Evolutionary conservation across 2,113 vertebrate species (phyloP), one percentile per base, ranked within the genome.

Genomic region (Podarcis muralis): DNA sequence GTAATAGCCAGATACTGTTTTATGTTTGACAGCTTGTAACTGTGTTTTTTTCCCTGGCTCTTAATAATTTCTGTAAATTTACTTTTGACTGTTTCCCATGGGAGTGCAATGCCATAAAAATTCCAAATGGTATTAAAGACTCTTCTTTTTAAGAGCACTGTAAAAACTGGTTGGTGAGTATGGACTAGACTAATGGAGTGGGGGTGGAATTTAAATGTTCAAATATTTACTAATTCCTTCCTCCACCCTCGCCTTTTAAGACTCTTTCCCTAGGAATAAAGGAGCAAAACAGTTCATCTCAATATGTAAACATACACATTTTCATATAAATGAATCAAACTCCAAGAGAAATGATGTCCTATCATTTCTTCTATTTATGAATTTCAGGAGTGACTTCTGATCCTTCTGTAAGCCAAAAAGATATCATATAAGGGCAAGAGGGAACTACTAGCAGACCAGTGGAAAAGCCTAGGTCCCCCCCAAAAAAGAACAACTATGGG

Each of bases 1-100:
- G 90, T 91, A 93, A 89, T 87, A 92, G 93, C 86, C 89, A 83
- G 83, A 88, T 79, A 93, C 71, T 74, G 77, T 79, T 92, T 87
- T 48, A 84, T 86, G 76, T 86, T 87, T 93, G 91, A 88, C 82
- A 90, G 62, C 57, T 86, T 77, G 30, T 23, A 25, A 74, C 3
- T 80, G 75, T 65, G 43, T 18, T 20, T 30, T 82, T 85, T 59
- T 20, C 12, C 6, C n/a, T 32, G 32, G 3, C 48, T 35, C 9
- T 71, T 94, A 87, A 92, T 87, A 92, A 5, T 74, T 93, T 91
- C 90, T 94, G 37, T 48, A 79, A 93, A 8, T 25, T 65, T 89
- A 88, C 87, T 92, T 90, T 92, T 85, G 87, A 84, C 57, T 92
- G 20, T 20, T 86, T 92, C 88, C 82, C 93, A 87, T n/a, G 72